phyloP scores from a whole-genome alignment of 1,140 invertebrate species.

The Cherax quadricarinatus region DNA sequence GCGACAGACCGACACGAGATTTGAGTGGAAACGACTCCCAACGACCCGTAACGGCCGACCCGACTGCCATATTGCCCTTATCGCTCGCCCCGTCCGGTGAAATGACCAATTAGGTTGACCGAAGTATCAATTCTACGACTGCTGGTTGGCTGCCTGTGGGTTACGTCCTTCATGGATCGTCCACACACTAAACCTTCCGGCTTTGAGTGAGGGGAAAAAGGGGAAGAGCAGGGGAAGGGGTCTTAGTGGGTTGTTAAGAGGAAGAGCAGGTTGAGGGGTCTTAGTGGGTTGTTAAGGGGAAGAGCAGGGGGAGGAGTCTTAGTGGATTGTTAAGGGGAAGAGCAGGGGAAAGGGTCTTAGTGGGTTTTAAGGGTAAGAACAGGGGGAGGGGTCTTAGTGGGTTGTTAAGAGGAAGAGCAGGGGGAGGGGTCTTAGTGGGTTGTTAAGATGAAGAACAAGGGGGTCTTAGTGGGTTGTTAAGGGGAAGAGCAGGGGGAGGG shows the following conservation, averaged over 20 bases:
- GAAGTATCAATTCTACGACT: constrained; percentile 63
- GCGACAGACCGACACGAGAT: constrained; percentile 59
- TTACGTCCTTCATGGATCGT: constrained; percentile 59
- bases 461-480: no score
- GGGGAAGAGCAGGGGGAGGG: no score
- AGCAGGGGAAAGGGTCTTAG: no score
- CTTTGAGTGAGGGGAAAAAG: constrained; percentile 35
- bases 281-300: neutral
- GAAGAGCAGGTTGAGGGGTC: neutral
- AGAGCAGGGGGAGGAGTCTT: no score
- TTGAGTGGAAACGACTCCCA: constrained; percentile 69
- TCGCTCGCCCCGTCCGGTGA: constrained; percentile 65
- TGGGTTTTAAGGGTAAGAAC: no score
- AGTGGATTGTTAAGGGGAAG: no score
- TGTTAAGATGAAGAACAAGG: no score
- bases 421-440: no score
- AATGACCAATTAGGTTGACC: constrained; percentile 67
- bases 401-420: no score
- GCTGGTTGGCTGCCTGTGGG: constrained; percentile 51
- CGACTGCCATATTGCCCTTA: constrained; percentile 67
- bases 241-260: neutral
- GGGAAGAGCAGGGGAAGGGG: neutral
- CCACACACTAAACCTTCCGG: constrained; percentile 63
- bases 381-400: no score
- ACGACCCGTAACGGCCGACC: constrained; percentile 61